Evolutionary conservation across 2,113 vertebrate genomes (phyloP).

Genomic region (Sialia sialis): DNA sequence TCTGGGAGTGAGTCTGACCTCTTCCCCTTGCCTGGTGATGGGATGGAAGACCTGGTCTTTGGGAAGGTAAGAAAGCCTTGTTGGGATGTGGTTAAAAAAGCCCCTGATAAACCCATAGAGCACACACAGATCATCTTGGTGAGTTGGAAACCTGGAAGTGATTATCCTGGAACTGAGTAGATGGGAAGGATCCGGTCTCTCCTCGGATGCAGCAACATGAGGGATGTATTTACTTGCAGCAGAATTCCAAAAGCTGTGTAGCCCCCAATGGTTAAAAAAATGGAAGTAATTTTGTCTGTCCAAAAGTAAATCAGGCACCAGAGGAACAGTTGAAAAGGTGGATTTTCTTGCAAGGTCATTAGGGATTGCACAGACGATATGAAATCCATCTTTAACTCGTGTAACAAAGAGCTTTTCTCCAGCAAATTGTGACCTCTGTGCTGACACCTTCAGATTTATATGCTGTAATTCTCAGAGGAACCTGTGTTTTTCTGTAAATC

Average conservation of each 20-base stretch:
- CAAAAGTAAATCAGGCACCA: background rate
- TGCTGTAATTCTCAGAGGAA: background rate
- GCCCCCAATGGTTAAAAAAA: background rate
- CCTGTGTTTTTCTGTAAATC: constrained; percentile 8
- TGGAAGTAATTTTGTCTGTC: background rate
- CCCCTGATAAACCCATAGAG: background rate
- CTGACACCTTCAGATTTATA: background rate
- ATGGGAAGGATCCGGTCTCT: background rate
- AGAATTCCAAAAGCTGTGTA: background rate
- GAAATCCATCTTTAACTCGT: background rate
- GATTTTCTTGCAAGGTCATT: background rate
- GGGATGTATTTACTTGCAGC: constrained; percentile 1
- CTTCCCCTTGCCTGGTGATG: constrained; percentile 66
- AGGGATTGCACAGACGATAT: background rate
- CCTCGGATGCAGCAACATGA: background rate
- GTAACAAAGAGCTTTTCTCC: constrained; percentile 16
- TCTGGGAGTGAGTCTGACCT: constrained; percentile 71
- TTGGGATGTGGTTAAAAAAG: background rate
- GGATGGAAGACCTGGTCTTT: constrained; percentile 72
- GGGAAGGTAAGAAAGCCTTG: constrained; percentile 68
- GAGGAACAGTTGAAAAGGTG: background rate
- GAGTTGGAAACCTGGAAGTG: background rate
- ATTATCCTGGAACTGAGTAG: background rate
- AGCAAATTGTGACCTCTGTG: background rate
- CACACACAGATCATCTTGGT: background rate